Evolutionary conservation across 2,113 vertebrate genomes (phyloP), one percentile per base, ranked within the genome.

Genomic region (Blennius ocellaris): DNA sequence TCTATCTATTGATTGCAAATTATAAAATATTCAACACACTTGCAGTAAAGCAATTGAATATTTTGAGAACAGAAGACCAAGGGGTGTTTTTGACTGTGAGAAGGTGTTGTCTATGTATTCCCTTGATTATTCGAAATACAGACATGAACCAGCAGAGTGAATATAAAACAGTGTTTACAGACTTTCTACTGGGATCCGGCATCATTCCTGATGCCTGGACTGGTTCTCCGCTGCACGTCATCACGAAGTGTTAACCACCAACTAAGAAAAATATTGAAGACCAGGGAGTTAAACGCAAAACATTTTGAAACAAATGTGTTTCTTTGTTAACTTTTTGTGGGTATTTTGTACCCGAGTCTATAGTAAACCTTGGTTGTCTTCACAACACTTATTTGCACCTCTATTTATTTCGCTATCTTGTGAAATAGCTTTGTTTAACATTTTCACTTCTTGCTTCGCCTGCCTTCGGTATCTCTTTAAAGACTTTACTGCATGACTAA

Each of bases 151-250:
- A 64, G 69, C 58, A 57, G 54, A 56, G 65, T 71, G 69, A 80
- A 86, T 77, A 80, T 61, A 55, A 73, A 70, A 65, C n/a, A 14
- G 8, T 76, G 57, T 80, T 76, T 70, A 69, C 30, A 59, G 67
- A 52, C 56, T 44, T 53, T 41, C 17, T 53, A 58, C 8, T 15
- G 37, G 39, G 17, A 53, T 45, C 66, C 55, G 62, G 51, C 52
- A 68, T 65, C 45, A 69, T 73, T 11, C 4, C 10, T 8, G 5
- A 40, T 47, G 51, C 64, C 15, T 69, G 47, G 49, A 81, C 49
- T 65, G 50, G 30, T 61, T 71, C 54, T 49, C n/a, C 52, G 43
- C 30, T 43, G 49, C 60, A 69, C 36, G 43, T 12, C 45, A 62
- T 37, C 47, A 6, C 45, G 57, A 21, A 7, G 17, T 5, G 6